phyloP scores from a whole-genome alignment of 2,113 vertebrate species.

The Gopherus evgoodei region DNA sequence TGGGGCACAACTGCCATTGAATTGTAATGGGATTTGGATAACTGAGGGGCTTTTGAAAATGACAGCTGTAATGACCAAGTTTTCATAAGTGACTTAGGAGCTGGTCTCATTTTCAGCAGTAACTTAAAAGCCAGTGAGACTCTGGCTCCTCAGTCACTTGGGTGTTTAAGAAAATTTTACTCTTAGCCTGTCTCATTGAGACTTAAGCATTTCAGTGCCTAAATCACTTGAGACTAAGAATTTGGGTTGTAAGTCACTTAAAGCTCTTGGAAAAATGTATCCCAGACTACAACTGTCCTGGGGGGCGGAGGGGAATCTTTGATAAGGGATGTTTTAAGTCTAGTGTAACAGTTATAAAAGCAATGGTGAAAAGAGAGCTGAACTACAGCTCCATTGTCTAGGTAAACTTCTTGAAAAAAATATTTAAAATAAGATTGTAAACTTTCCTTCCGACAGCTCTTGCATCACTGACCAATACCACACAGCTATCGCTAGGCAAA shows the following conservation, averaged over 20 bases:
- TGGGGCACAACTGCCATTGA: neutral
- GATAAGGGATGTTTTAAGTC: no score
- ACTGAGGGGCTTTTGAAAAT: neutral
- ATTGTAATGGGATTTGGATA: neutral
- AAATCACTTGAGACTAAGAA: neutral
- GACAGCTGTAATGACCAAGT: neutral
- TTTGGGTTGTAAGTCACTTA: fast-evolving
- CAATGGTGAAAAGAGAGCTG: neutral
- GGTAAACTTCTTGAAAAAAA: neutral
- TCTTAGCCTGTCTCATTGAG: fast-evolving
- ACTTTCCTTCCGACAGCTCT: conserved; percentile 19
- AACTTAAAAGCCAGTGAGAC: neutral
- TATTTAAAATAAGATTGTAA: conserved; percentile 27
- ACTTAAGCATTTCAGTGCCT: fast-evolving
- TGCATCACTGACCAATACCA: neutral
- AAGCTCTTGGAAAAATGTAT: neutral
- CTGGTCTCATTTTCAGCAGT: neutral
- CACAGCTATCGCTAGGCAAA: neutral
- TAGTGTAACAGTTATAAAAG: neutral
- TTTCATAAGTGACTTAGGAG: neutral
- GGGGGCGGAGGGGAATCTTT: neutral
- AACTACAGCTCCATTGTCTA: fast-evolving
- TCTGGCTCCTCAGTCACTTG: neutral
- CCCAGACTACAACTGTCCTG: neutral
- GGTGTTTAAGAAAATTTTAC: fast-evolving